A percentile compares a stretch with the other conserved stretches of the same genome.
These are phyloP conservation scores for Mactra quadrangularis DNA, from an alignment of 1,140 invertebrate species.

Conservation along the genomic window DNA sequence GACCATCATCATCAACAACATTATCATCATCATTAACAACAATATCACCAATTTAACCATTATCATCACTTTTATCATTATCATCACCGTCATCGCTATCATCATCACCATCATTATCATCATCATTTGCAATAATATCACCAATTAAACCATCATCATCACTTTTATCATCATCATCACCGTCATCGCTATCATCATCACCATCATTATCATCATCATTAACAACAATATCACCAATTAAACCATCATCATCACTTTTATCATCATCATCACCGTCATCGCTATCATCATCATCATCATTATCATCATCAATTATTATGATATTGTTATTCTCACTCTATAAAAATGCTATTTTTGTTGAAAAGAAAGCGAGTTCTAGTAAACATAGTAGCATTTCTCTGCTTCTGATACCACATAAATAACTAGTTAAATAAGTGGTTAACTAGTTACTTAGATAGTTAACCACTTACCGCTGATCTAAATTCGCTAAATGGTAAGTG, in stretches of 20 bases:
- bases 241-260: conserved; percentile 42
- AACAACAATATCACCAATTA: conserved; percentile 20
- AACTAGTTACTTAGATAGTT: too few species aligned
- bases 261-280: conserved; percentile 84
- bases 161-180: conserved; percentile 48
- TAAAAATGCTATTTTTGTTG: too few species aligned
- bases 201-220: neutral
- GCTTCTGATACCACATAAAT: too few species aligned
- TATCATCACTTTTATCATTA: too few species aligned
- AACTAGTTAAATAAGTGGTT: too few species aligned
- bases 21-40: conserved; percentile 57
- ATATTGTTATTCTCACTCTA: too few species aligned
- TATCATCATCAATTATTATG: conserved; percentile 30
- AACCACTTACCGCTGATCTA: too few species aligned
- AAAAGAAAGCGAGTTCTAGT: too few species aligned
- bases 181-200: conserved; percentile 57
- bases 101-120: neutral
- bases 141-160: conserved; percentile 55
- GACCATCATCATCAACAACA: conserved; percentile 43
- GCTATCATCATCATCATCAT: conserved; percentile 4
- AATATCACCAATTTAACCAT: conserved; percentile 22
- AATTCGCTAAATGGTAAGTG: too few species aligned
- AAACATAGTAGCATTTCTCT: too few species aligned
- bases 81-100: too few species aligned
- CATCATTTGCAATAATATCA: neutral